These are phyloP conservation scores for Aphodius granarius DNA, from an alignment of 2,888 invertebrate genomes.

Conservation along the genomic window DNA sequence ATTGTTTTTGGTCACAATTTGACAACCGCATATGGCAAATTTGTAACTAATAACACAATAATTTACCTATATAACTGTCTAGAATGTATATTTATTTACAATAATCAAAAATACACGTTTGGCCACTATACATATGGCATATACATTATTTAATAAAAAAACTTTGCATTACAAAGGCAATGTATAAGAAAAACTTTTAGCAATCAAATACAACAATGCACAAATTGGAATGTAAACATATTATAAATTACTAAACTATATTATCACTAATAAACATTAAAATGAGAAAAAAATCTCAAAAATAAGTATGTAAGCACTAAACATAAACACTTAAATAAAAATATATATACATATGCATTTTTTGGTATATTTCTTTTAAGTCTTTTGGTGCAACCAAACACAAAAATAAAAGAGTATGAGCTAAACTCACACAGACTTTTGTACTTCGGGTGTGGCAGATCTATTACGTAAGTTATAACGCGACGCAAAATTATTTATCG, in stretches of 20 bases:
- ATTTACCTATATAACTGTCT: too few species aligned
- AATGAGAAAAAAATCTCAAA: too few species aligned
- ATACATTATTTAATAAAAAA: too few species aligned
- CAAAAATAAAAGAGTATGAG: neutral
- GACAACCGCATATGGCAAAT: too few species aligned
- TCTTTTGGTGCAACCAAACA: neutral
- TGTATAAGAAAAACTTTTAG: neutral
- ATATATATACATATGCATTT: neutral
- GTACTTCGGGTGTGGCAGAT: constrained; percentile 4
- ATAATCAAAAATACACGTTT: neutral
- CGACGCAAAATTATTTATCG: neutral
- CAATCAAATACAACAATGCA: neutral
- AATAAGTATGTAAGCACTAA: neutral
- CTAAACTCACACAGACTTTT: neutral
- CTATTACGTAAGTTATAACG: constrained; percentile 4
- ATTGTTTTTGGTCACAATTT: too few species aligned
- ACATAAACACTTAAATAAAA: neutral
- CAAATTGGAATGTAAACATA: neutral
- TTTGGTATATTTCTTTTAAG: neutral
- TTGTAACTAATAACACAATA: too few species aligned
- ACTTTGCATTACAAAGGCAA: too few species aligned
- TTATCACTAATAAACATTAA: too few species aligned
- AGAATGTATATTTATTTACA: neutral
- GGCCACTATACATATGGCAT: neutral
- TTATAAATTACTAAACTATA: neutral